Evolutionary conservation across 2,888 invertebrate genomes (phyloP), one percentile per base, ranked within the genome.

Genomic region (Acronicta leporina): DNA sequence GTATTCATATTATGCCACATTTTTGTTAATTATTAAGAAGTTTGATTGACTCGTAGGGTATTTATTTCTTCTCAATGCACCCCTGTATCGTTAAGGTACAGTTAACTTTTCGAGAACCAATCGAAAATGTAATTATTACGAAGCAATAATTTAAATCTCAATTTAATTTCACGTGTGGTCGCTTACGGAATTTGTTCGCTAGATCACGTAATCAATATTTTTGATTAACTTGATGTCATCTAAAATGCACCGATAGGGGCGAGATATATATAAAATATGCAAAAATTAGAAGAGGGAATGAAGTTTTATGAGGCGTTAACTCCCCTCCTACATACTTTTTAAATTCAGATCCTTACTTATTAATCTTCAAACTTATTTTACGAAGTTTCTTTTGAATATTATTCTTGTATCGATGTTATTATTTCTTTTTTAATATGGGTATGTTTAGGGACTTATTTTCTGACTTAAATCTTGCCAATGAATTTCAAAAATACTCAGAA

Each of bases 131-230:
- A 63, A 78, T 75, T 71, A 77, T 77, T 79, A 77, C 71, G 75
- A 65, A 68, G 73, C 77, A 75, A 84, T 61, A 66, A 87, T 86
- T 86, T 83, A 81, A 83, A 83, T 73, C 78, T 57, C 75, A 68
- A 71, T 80, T 84, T 84, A 83, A 88, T 88, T 87, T 87, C 82
- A 84, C 87, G 85, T 86, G 73, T 80, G 84, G 73, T 68, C 82
- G 86, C 80, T 58, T 66, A 59, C 68, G 40, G 58, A 72, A 76
- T 76, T 75, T 69, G 55, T 60, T 63, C 60, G 35, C 58, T 69
- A 67, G 55, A 67, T 68, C 64, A 61, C 57, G 62, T 71, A 62
- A 65, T 79, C 58, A 73, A 79, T 67, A 70, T 63, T 64, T 64
- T 67, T 68, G 61, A 68, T 72, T 55, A 68, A 61, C 47, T 60